These are phyloP conservation scores for Cistogaster globosa DNA, from an alignment of 2,888 invertebrate genomes.

Conservation along the genomic window DNA sequence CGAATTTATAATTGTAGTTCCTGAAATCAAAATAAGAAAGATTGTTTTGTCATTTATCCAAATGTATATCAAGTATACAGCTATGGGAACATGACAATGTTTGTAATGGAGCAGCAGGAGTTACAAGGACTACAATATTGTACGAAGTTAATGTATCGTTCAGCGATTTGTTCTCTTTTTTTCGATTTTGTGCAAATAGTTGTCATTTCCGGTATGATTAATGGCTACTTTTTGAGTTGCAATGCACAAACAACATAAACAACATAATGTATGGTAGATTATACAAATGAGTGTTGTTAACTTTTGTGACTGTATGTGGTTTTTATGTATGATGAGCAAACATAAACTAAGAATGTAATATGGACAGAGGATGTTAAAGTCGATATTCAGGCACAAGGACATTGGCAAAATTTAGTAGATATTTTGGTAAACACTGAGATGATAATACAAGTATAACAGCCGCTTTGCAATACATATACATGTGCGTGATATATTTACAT, in stretches of 20 bases:
- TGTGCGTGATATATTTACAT: background rate
- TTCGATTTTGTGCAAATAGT: conserved; percentile 60
- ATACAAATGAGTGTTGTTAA: conserved; percentile 56
- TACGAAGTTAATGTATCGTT: conserved; percentile 23
- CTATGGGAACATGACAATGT: background rate
- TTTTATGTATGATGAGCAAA: background rate
- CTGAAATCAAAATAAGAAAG: conserved; percentile 24
- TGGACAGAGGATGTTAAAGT: conserved; percentile 62
- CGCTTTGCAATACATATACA: too few species aligned
- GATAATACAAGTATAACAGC: conserved; percentile 38
- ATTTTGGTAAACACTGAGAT: conserved; percentile 58
- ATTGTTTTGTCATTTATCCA: conserved; percentile 12
- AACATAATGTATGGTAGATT: conserved; percentile 69
- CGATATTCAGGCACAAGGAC: conserved; percentile 70
- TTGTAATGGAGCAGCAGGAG: conserved; percentile 23
- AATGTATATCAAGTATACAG: background rate
- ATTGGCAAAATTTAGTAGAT: conserved; percentile 60
- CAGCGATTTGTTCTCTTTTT: background rate
- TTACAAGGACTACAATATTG: conserved; percentile 37
- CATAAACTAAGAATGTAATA: background rate
- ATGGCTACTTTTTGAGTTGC: conserved; percentile 78
- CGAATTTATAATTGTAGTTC: conserved; percentile 2
- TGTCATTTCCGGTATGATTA: conserved; percentile 79
- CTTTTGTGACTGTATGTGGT: conserved; percentile 28
- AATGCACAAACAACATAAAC: conserved; percentile 69